Evolutionary conservation across 1,140 invertebrate genomes (phyloP), one percentile per base, ranked within the genome.

Genomic region (Euwallacea fornicatus): DNA sequence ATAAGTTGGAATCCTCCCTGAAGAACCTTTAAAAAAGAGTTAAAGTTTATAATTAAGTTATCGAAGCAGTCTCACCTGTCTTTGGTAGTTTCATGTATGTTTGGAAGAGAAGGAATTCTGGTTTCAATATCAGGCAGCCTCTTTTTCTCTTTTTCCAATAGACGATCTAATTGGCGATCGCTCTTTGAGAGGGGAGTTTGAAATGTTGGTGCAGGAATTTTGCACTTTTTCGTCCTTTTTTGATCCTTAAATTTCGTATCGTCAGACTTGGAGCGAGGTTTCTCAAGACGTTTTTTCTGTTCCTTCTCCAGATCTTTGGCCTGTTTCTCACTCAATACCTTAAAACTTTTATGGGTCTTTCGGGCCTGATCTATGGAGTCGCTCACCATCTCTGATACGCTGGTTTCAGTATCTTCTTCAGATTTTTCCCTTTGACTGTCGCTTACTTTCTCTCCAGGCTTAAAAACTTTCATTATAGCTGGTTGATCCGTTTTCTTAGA

Each of bases 71-170:
- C 4, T n/a, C 46, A 62, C 60, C 60, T 62, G 11, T 47, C 44
- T 50, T 7, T 43, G 3, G 46, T 50, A 83, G 70, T 82, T 80
- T 76, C 82, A 81, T 46, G 76, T 80, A 80, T 85, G 82, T 76
- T 84, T 80, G 74, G 83, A 77, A 78, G 80, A 78, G 76, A 79
- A 11, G 76, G 76, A 46, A 79, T 63, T 64, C 75, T 65, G 11
- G 67, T 21, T 43, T 78, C 74, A 15, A 71, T 47, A 60, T 66
- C 59, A 11, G 65, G 62, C 47, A 68, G 75, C 16, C 15, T 59
- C 67, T 66, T 74, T 41, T 60, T 59, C n/a, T 58, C 47, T 6
- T 58, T 15, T 11, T 68, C 65, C 33, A 71, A 55, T n/a, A 67
- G 54, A 42, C 60, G 44, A 69, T 80, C 74, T 33, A 80, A 70